Conservation (phyloP, 2,797 vertebrate species). For the Pitangus sulphuratus region DNA sequence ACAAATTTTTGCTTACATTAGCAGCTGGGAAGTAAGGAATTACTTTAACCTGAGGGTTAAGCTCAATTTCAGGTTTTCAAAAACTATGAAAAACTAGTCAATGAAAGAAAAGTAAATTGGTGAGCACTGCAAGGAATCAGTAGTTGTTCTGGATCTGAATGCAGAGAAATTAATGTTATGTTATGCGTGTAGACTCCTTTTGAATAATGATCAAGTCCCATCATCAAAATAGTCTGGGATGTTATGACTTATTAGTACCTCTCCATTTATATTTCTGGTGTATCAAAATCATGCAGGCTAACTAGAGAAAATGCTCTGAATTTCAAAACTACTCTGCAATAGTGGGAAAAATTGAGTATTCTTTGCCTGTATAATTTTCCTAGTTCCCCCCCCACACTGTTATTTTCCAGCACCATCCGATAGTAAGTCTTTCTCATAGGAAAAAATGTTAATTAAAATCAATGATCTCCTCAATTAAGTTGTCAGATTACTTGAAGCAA, state of each 20-base stretch:
- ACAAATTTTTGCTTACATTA: not conserved
- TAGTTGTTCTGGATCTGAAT: not conserved
- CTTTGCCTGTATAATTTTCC: not conserved
- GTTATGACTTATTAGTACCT: not conserved
- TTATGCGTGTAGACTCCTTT: not conserved
- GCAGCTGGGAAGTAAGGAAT: not conserved
- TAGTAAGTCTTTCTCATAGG: not conserved
- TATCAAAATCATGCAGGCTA: not conserved
- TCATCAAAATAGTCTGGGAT: not conserved
- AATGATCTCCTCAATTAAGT: conserved; percentile 28
- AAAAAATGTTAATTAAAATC: conserved; percentile 48
- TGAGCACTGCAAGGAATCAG: not conserved
- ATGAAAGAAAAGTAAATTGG: not conserved
- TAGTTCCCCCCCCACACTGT: accelerated
- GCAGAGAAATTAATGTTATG: not conserved
- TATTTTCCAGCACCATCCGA: not conserved
- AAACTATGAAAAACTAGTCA: not conserved
- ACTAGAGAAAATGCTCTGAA: not conserved
- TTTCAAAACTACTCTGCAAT: not conserved
- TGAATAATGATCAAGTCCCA: not conserved
- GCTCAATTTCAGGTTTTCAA: not conserved
- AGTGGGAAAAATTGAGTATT: not conserved
- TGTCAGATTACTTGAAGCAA: conserved; percentile 1
- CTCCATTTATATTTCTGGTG: not conserved
- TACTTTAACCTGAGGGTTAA: not conserved